Base-by-base conservation (phyloP, 2,888 invertebrate species). In the Endomychus coccineus region DNA sequence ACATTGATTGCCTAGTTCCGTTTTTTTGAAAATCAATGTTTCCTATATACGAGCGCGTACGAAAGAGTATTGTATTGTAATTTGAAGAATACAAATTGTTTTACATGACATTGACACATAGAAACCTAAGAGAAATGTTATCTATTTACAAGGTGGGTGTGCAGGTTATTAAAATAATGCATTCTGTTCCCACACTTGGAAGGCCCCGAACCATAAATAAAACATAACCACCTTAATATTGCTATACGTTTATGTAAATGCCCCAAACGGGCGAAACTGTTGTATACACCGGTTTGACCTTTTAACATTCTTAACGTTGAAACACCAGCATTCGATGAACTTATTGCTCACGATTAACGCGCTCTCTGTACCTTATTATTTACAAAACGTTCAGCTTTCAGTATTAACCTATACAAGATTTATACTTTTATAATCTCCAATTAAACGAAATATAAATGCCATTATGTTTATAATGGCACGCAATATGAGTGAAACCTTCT, bases 121-220 rank as follows among this genome's bases (percentile, higher is more conserved):
- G 44, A 44, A 33, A 36, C 34, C 34, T 36, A 27, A 40, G 36
- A 39, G 42, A 42, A 45, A 39, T 41, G 40, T 38, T 47, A 48
- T 51, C 51, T 49, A 48, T 51, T 51, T 44, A 44, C 47, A 22
- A 34, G 35, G 51, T 49, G 46, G 51, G 51, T 47, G 49, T 44
- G 41, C 37, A 27, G 38, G 40, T 44, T 48, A 49, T 49, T 48
- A 45, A 44, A 46, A 51, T 46, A 49, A 48, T 45, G 44, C 46
- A 45, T 49, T 45, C 39, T 45, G 42, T 48, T 50, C 49, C 47
- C 50, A 48, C 50, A 47, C 48, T 43, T 34, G 36, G 38, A 21
- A 27, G 30, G 35, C 38, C 35, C 32, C 40, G 17, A 39, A 42
- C 47, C 34, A 45, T 45, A 43, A 45, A 48, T 46, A 45, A 50